Conservation (phyloP, 2,113 vertebrate species). For the Centrocercus urophasianus region DNA sequence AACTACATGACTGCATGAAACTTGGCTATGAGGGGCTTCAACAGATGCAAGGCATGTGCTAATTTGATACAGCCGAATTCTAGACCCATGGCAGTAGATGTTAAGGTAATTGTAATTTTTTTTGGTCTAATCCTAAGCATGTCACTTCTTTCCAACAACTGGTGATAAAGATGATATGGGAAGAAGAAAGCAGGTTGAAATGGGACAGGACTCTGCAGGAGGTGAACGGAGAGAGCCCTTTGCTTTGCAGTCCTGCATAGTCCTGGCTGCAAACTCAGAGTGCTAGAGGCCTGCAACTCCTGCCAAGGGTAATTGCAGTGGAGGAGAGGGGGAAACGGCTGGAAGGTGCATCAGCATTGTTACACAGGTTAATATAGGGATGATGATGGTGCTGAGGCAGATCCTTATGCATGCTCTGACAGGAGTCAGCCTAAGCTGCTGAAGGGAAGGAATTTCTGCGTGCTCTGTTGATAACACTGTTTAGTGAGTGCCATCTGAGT, state of each 20-base stretch:
- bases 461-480: neutral
- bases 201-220: neutral
- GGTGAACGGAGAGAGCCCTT: neutral
- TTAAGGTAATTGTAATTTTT: neutral
- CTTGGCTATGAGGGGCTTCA: neutral
- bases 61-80: neutral
- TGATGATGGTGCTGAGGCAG: neutral
- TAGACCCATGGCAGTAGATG: neutral
- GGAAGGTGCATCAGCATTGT: neutral
- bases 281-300: neutral
- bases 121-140: neutral
- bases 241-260: neutral
- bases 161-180: neutral
- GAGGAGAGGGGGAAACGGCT: neutral
- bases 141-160: neutral
- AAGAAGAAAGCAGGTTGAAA: neutral
- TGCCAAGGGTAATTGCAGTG: neutral
- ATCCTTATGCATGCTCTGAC: neutral
- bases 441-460: neutral
- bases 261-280: neutral
- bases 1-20: neutral
- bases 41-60: neutral
- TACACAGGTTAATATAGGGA: neutral
- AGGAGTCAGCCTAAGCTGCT: neutral
- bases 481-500: neutral